A percentile compares a stretch with the other conserved stretches of the same genome.
These are phyloP conservation scores for Iphiclides podalirius DNA, from an alignment of 2,888 invertebrate species.

Conservation along the genomic window DNA sequence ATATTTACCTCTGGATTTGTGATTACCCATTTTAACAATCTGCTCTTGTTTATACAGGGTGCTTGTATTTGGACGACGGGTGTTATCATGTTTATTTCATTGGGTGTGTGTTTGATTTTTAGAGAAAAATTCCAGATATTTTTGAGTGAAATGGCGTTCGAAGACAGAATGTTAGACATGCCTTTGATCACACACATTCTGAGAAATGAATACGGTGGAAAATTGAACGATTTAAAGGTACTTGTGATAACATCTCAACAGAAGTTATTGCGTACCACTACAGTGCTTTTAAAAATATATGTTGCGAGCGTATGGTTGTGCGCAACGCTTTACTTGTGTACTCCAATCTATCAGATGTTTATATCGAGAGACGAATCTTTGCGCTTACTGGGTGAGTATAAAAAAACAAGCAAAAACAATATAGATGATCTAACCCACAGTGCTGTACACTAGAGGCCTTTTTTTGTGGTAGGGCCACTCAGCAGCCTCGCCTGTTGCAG, in stretches of 20 bases:
- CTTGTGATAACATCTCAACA: constrained; percentile 49
- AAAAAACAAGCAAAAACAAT: too few relatives aligned
- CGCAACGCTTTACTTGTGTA: constrained; percentile 55
- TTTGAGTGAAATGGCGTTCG: constrained; percentile 55
- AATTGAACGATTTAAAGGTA: constrained; percentile 45
- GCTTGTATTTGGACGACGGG: constrained; percentile 69
- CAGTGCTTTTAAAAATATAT: constrained; percentile 49
- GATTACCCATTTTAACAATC: constrained; percentile 39
- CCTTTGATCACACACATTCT: constrained; percentile 48
- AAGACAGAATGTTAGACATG: constrained; percentile 52
- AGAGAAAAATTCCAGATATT: constrained; percentile 50
- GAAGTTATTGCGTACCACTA: constrained; percentile 47
- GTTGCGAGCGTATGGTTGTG: constrained; percentile 48
- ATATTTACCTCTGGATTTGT: constrained; percentile 60
- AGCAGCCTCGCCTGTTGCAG: too few relatives aligned
- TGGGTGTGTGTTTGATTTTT: constrained; percentile 54
- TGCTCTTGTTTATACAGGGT: constrained; percentile 57
- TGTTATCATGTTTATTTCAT: constrained; percentile 59
- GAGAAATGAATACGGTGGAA: constrained; percentile 32
- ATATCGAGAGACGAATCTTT: constrained; percentile 46
- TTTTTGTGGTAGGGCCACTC: too few relatives aligned
- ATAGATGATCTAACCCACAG: too few relatives aligned
- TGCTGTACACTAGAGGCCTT: too few relatives aligned
- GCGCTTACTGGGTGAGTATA: constrained; percentile 58
- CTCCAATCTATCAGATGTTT: constrained; percentile 55